Evolutionary conservation across 2,797 vertebrate species (phyloP).

Genomic region (Lagodon rhomboides): DNA sequence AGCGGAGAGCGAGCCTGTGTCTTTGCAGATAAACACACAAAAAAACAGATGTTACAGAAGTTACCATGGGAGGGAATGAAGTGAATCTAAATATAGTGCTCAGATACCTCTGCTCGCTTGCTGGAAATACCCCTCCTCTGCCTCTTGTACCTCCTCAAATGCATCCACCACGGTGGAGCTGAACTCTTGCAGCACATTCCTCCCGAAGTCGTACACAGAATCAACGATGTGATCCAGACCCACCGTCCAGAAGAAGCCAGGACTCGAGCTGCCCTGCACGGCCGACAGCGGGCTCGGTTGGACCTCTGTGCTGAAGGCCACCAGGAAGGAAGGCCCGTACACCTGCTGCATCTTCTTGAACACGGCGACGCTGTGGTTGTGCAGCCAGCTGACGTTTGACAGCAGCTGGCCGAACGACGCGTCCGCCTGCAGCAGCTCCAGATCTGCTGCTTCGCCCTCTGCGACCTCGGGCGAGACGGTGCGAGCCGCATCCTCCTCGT

Average conservation of each 20-base stretch:
- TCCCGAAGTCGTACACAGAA: constrained; percentile 84
- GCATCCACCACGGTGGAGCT: constrained; percentile 76
- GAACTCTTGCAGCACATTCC: constrained; percentile 82
- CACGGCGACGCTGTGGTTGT: constrained; percentile 81
- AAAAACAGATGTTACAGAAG: not conserved
- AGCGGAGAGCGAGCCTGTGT: constrained; percentile 13
- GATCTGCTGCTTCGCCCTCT: constrained; percentile 62
- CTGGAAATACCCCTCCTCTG: constrained; percentile 66
- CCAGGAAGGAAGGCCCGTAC: constrained; percentile 85
- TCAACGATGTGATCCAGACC: constrained; percentile 79
- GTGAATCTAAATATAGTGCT: not conserved
- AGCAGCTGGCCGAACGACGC: constrained; percentile 81
- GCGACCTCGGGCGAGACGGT: constrained; percentile 8
- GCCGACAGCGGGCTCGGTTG: constrained; percentile 64
- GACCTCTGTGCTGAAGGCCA: constrained; percentile 78
- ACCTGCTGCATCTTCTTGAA: constrained; percentile 84
- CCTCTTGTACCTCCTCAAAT: constrained; percentile 74
- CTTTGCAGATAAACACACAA: constrained; percentile 24
- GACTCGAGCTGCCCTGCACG: constrained; percentile 44
- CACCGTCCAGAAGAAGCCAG: constrained; percentile 64
- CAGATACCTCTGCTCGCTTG: constrained; percentile 77
- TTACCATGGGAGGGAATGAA: not conserved
- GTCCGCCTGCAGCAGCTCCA: constrained; percentile 81
- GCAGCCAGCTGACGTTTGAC: constrained; percentile 77
- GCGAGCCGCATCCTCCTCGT: constrained; percentile 47